Evolutionary conservation across 92 coral and sea anemone genomes (phyloP), one percentile per base, ranked within the genome.

Genomic region (Anthopleura xanthogrammica): DNA sequence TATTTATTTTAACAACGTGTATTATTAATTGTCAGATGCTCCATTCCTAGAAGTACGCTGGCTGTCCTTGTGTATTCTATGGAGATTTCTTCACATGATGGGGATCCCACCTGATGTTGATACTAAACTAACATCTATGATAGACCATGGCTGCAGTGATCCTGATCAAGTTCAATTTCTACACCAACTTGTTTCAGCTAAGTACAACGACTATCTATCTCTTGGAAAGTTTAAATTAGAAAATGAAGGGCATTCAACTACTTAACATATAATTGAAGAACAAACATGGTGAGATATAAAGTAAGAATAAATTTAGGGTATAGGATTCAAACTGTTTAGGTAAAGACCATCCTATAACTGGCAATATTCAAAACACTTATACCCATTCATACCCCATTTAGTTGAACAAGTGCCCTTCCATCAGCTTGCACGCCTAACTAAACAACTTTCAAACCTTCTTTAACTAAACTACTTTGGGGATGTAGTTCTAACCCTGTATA

Each of bases 21-120:
- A 16, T 23, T 19, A 48, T 78, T n/a, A n/a, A n/a, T 20, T 83
- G 56, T n/a, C 78, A 93, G 97, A 89, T 46, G 60, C 85, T 39
- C 90, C 92, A 52, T 83, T 88, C 42, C 91, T 93, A 56, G 92
- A 90, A 52, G 88, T 91, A 42, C 85, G 93, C 56, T 93, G 97
- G 97, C 84, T 80, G 23, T 80, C 97, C 5, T 77, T 89, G 83
- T 78, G 91, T 66, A 82, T 93, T 41, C 73, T 93, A 72, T 83
- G 88, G 79, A 81, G 85, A 72, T 78, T 93, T 81, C 77, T 90
- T 10, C 86, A 82, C 81, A 90, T 93, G 78, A 79, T 74, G 52
- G 82, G 88, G 1, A 78, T 85, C 72, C 36, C 83, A 56, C 72
- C 87, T 50, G 78, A 52, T 20, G 88, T 80, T 41, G 76, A 89